Percentiles rank a stretch among this genome's conserved stretches.
Conservation (phyloP, 2,888 invertebrate genomes). For the Entomobrya proxima region DNA sequence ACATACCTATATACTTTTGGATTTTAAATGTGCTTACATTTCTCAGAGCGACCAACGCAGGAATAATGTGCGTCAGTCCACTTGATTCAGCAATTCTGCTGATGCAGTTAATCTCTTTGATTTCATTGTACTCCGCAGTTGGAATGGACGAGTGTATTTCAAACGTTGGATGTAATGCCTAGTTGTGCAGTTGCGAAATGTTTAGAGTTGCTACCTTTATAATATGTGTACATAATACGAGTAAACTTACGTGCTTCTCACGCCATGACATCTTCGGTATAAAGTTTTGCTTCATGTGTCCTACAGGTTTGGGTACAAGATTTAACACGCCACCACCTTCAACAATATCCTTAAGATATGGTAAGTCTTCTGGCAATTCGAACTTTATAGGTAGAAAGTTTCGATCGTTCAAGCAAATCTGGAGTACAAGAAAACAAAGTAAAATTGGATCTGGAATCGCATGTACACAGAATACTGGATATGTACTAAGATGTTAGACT, state of each 20-base stretch:
- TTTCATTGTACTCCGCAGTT: slow-evolving; percentile 67
- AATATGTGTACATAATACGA: neutral
- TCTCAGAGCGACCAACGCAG: slow-evolving; percentile 69
- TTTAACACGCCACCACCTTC: slow-evolving; percentile 71
- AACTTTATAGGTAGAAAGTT: slow-evolving; percentile 70
- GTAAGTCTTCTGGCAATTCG: slow-evolving; percentile 70
- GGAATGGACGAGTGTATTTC: slow-evolving; percentile 58
- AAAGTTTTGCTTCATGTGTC: slow-evolving; percentile 66
- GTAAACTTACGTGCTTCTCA: slow-evolving; percentile 68
- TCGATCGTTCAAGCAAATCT: slow-evolving; percentile 68
- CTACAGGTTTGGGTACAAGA: slow-evolving; percentile 70
- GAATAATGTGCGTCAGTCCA: slow-evolving; percentile 70
- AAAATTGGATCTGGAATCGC: no score
- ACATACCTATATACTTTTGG: no score
- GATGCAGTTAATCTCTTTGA: slow-evolving; percentile 69
- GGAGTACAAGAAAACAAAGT: neutral
- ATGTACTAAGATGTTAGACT: no score
- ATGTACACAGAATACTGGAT: no score
- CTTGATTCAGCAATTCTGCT: slow-evolving; percentile 70
- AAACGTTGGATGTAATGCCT: slow-evolving; percentile 71
- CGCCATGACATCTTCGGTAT: slow-evolving; percentile 74
- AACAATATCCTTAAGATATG: slow-evolving; percentile 71
- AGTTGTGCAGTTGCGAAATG: neutral
- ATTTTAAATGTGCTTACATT: no score
- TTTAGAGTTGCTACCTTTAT: neutral